These are phyloP conservation scores for Sylvilagus floridanus DNA, from an alignment of 2,797 vertebrate species.

Conservation along the genomic window DNA sequence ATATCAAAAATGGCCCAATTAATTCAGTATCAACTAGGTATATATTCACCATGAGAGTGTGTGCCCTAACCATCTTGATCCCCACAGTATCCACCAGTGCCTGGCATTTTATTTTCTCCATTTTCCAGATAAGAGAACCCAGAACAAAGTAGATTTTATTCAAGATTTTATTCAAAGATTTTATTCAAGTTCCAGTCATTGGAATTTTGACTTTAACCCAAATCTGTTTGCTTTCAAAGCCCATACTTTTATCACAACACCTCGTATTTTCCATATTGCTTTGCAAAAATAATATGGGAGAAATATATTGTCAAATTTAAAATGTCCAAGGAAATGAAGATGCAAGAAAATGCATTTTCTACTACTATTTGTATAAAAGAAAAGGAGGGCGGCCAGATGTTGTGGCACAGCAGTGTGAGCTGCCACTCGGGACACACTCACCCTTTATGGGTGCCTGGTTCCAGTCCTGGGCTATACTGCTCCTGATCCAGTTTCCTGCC, in stretches of 20 bases:
- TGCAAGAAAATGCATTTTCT: neutral
- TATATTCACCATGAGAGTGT: neutral
- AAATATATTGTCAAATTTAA: neutral
- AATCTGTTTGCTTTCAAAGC: neutral
- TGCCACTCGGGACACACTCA: too few species aligned
- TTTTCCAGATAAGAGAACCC: neutral
- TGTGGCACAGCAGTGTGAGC: too few species aligned
- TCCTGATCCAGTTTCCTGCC: too few species aligned
- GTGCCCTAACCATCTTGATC: neutral
- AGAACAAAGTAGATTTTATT: neutral
- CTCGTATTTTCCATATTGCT: neutral
- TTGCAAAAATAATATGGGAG: neutral
- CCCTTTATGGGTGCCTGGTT: too few species aligned
- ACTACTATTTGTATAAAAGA: neutral
- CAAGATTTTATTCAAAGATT: neutral
- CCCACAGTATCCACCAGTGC: neutral
- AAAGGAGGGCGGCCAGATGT: neutral
- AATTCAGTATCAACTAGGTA: neutral
- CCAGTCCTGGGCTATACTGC: too few species aligned
- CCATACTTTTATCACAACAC: neutral
- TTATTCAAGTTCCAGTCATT: neutral
- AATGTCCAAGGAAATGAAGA: neutral
- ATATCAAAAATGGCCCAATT: neutral
- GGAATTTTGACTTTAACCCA: neutral
- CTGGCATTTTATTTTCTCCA: neutral